Base-by-base conservation (phyloP, 2,797 vertebrate species). In the Philypnodon macrostomus region DNA sequence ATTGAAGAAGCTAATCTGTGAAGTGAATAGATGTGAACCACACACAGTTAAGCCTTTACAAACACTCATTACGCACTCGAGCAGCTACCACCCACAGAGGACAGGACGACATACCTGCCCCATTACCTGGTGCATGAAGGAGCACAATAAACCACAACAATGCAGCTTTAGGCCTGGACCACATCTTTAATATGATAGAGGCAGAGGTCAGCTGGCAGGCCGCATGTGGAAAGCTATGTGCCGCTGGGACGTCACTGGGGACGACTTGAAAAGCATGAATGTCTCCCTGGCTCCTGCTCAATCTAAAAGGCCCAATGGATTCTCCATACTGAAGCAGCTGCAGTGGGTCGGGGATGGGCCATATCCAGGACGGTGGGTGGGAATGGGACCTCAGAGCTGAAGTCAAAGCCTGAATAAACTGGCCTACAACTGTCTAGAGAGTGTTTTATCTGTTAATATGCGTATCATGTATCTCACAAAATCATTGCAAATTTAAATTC, bases 251-350 rank as follows among this genome's bases (percentile, higher is more conserved):
- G 73, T 37, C 65, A 52, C 56, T 45, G 7, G 79, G 79, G 77
- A 47, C 15, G 36, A 70, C 75, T 58, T 82, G 73, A 72, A 72
- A 73, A 63, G 57, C 67, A 46, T 16, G 84, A 86, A 80, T 54
- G 78, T 63, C 56, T 83, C 73, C 48, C 37, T 63, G 67, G 63
- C 68, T 80, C 68, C 76, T 61, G 66, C 66, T 67, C 52, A 31
- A 67, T 63, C 55, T 30, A 33, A n/a, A n/a, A 41, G 21, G 48
- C 38, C 54, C 77, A 60, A 88, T 89, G 75, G 85, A 84, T 87
- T 89, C 85, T 80, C 86, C 88, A 87, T 83, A 73, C 75, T 51
- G 70, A 41, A 80, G 73, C 79, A 70, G 81, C 83, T 85, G 85
- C 50, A 71, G 80, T 63, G 37, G 48, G 62, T 77, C 73, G 27